These are phyloP conservation scores for western clawed frog (Xenopus tropicalis) DNA, from an alignment of 2,113 vertebrate species.

Conservation along the genomic window UCB_Xtro_10.0 CM004450.2:67231501-67232000, in stretches of 20 bases:
- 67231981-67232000: too few species aligned
- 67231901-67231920: too few species aligned
- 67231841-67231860: too few species aligned
- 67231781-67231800: slow-evolving; percentile 74
- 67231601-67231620: slow-evolving; percentile 89
- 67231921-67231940: too few species aligned
- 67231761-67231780: slow-evolving; percentile 89
- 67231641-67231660: slow-evolving; percentile 87
- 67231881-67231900: too few species aligned
- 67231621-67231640: slow-evolving; percentile 97
- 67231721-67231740: slow-evolving; percentile 57
- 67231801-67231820: slow-evolving; percentile 73
- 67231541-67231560: slow-evolving; percentile 89
- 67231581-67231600: slow-evolving; percentile 90
- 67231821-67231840: not conserved
- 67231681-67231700: not conserved
- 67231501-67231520: slow-evolving; percentile 82
- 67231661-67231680: not conserved
- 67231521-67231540: slow-evolving; percentile 79
- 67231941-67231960: too few species aligned
- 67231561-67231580: slow-evolving; percentile 91
- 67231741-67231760: slow-evolving; percentile 91
- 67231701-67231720: slow-evolving; percentile 42
- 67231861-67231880: too few species aligned
- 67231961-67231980: too few species aligned